Percentiles rank a stretch among this genome's conserved stretches.
These are phyloP conservation scores for Minunthozetes semirufus DNA, from an alignment of 2,888 invertebrate species.

Conservation along the genomic window DNA sequence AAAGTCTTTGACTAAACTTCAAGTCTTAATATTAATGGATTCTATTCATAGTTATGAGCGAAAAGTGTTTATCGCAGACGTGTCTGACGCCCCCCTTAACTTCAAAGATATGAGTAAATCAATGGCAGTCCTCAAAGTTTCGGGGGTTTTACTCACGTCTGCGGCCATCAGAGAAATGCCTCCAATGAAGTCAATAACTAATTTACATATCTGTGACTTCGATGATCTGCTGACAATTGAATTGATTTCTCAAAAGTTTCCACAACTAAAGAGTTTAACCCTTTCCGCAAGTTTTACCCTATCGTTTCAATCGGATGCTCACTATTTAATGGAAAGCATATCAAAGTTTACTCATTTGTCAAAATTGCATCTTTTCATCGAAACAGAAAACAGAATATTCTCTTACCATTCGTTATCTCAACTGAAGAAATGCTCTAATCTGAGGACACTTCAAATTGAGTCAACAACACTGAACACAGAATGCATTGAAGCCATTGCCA, in stretches of 20 bases:
- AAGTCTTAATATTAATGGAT: conserved; percentile 12
- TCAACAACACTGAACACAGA: not conserved
- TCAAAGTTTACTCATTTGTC: not conserved
- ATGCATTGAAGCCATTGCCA: not conserved
- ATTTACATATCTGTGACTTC: conserved; percentile 18
- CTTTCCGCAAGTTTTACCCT: not conserved
- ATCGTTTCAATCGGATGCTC: not conserved
- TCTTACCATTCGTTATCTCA: not conserved
- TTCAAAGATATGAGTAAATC: not conserved
- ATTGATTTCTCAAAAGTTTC: not conserved
- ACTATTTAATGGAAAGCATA: not conserved
- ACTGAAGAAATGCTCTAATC: not conserved
- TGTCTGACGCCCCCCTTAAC: not conserved
- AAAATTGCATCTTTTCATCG: not conserved
- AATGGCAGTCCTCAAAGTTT: not conserved
- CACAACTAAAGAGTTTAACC: not conserved
- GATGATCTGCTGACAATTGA: not conserved
- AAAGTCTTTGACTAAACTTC: not conserved
- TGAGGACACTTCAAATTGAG: not conserved
- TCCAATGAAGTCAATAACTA: not conserved
- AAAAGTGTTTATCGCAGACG: not conserved
- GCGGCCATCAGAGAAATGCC: not conserved
- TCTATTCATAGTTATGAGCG: conserved; percentile 1
- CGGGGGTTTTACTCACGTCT: not conserved
- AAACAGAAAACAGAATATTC: not conserved